Conservation (phyloP, 1,140 invertebrate genomes). For the Fragariocoptes setiger region DNA sequence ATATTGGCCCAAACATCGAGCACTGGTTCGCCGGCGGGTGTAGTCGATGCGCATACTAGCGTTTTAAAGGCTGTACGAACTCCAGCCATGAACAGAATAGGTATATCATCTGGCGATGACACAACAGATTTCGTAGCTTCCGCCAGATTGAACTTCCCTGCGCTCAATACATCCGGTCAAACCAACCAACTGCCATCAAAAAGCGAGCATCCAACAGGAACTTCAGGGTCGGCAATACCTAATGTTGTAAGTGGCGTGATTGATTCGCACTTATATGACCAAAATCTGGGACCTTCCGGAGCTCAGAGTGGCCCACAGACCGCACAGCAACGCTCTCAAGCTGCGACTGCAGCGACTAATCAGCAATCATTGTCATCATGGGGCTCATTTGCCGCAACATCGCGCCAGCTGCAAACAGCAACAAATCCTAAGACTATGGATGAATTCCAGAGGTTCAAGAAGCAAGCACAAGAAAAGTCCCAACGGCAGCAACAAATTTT, state of each 20-base stretch:
- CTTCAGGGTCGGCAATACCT: not conserved
- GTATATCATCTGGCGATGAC: too few relatives aligned
- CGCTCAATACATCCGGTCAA: not conserved
- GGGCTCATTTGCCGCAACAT: not conserved
- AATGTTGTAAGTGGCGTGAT: not conserved
- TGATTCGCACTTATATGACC: not conserved
- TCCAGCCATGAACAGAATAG: too few relatives aligned
- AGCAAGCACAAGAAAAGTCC: constrained; percentile 71
- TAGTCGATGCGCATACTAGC: too few relatives aligned
- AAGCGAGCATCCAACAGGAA: too few relatives aligned
- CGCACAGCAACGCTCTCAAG: not conserved
- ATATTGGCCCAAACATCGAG: too few relatives aligned
- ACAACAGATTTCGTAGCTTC: too few relatives aligned
- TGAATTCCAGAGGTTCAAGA: constrained; percentile 51
- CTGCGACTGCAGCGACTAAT: constrained; percentile 9
- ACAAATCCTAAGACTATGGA: constrained; percentile 17
- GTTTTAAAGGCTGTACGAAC: too few relatives aligned
- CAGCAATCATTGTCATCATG: not conserved
- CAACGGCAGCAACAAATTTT: constrained; percentile 46
- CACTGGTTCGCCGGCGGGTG: too few relatives aligned
- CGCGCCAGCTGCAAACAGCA: not conserved
- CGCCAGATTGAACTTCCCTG: too few relatives aligned
- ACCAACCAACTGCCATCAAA: too few relatives aligned
- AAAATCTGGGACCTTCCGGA: not conserved
- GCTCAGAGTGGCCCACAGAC: too few relatives aligned